Conservation (phyloP, 2,113 vertebrate genomes). For the Notiomystis cincta region DNA sequence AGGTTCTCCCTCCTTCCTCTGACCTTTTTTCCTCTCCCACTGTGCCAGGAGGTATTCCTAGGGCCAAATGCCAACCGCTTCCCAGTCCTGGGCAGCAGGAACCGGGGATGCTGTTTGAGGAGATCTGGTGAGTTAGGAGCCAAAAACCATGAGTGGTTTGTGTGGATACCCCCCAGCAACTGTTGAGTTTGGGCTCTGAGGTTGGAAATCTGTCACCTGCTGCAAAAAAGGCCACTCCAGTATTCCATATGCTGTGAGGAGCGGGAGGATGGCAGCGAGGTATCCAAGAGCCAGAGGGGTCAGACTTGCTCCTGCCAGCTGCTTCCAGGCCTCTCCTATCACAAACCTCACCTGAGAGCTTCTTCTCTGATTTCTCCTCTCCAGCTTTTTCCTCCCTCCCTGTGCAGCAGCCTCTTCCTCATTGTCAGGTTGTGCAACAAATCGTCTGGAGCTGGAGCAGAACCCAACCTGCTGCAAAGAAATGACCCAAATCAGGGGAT, state of each 20-base stretch:
- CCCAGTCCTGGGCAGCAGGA: rapidly evolving
- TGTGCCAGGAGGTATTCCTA: neutral
- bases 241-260: neutral
- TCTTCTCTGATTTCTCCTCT: neutral
- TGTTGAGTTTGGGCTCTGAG: neutral
- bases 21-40: neutral
- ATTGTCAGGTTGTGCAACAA: neutral
- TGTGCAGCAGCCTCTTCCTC: neutral
- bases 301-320: neutral
- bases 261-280: neutral
- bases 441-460: neutral
- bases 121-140: neutral
- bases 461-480: neutral
- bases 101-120: neutral
- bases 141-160: rapidly evolving
- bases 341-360: neutral
- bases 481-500: conserved; percentile 18
- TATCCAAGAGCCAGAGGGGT: neutral
- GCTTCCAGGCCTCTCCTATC: neutral
- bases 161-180: neutral
- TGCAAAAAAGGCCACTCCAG: neutral
- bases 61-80: neutral
- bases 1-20: neutral
- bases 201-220: neutral
- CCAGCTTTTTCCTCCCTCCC: neutral